Evolutionary conservation across 2,888 invertebrate species (phyloP).

Genomic region (Noctuana brunneofusca): DNA sequence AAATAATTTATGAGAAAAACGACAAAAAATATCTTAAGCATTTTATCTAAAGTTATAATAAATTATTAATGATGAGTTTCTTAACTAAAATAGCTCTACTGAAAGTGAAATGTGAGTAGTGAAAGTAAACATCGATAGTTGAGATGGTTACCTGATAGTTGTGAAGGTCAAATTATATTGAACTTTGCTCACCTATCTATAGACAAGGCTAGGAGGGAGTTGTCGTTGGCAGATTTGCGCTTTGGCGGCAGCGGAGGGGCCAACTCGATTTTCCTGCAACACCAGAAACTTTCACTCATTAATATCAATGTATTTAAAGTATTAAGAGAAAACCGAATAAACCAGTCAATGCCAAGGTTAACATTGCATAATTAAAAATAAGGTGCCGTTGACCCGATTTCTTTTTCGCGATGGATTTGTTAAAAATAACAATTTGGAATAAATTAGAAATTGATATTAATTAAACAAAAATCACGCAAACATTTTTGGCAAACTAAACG

Average conservation of each 20-base stretch:
- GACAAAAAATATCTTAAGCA: constrained; percentile 3
- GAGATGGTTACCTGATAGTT: constrained; percentile 10
- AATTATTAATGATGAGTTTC: background rate
- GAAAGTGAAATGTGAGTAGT: constrained; percentile 24
- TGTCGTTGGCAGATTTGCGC: constrained; percentile 83
- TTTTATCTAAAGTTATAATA: background rate
- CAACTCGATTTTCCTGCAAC: constrained; percentile 84
- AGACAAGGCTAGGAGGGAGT: constrained; percentile 81
- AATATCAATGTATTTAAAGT: constrained; percentile 30
- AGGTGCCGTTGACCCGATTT: background rate
- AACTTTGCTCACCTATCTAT: constrained; percentile 81
- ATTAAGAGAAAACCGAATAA: constrained; percentile 41
- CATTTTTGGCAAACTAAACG: constrained; percentile 14
- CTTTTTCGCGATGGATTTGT: background rate
- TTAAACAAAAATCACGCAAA: constrained; percentile 10
- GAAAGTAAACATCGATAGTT: constrained; percentile 24
- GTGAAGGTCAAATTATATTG: constrained; percentile 27
- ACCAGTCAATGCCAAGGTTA: constrained; percentile 36
- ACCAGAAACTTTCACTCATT: constrained; percentile 49
- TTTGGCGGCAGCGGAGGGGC: constrained; percentile 92
- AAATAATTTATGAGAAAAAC: constrained; percentile 1
- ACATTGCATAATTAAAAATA: constrained; percentile 5
- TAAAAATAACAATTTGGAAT: constrained; percentile 1
- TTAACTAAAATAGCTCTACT: background rate
- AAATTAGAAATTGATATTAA: constrained; percentile 19